phyloP scores from a whole-genome alignment of 2,797 vertebrate genomes.

The Columba guinea region DNA sequence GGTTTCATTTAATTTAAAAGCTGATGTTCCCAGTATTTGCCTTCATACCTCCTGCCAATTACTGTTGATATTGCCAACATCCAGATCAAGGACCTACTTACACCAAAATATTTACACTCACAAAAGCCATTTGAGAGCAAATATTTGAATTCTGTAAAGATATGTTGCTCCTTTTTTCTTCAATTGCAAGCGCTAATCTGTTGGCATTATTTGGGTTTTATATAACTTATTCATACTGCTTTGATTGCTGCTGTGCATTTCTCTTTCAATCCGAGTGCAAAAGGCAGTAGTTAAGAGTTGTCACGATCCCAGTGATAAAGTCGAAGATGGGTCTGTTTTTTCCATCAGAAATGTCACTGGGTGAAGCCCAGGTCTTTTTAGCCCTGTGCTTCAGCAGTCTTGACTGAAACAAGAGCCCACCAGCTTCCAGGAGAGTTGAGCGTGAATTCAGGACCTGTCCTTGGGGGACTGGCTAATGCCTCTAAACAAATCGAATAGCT shows the following conservation, averaged over 20 bases:
- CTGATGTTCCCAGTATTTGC: slow-evolving; percentile 19
- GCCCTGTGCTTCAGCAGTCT: not conserved
- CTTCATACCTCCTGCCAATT: slow-evolving; percentile 50
- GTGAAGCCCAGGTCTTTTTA: not conserved
- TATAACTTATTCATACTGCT: not conserved
- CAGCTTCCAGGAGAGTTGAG: not conserved
- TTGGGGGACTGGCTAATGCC: not conserved
- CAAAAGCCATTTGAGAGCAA: not conserved
- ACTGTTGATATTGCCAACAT: slow-evolving; percentile 28
- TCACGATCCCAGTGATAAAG: not conserved
- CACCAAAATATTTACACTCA: slow-evolving; percentile 44
- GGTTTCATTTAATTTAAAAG: slow-evolving; percentile 33
- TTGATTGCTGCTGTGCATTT: not conserved
- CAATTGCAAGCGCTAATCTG: not conserved
- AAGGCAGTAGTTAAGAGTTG: not conserved
- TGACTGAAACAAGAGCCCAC: not conserved
- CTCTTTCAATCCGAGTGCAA: not conserved
- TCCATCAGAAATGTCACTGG: not conserved
- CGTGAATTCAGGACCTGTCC: not conserved
- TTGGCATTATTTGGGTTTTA: not conserved
- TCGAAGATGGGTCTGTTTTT: not conserved
- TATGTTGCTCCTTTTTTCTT: not conserved
- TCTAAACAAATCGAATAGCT: slow-evolving; percentile 7
- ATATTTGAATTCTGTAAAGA: slow-evolving; percentile 19
- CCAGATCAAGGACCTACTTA: slow-evolving; percentile 41